phyloP scores from a whole-genome alignment of 2,888 invertebrate species.

The Drosophila mettleri region DNA sequence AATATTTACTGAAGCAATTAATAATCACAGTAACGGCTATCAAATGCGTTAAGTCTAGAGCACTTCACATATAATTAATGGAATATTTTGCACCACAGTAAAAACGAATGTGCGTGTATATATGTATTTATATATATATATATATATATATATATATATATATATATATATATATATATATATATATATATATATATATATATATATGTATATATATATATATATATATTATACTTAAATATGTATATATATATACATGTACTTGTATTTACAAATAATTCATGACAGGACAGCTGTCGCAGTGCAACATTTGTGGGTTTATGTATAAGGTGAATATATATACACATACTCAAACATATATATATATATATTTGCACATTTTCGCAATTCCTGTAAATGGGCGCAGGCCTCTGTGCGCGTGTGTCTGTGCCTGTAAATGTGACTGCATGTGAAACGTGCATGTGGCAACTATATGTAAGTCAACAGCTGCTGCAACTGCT shows the following conservation, averaged over 20 bases:
- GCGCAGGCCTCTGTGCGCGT: not conserved
- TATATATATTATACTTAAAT: not conserved
- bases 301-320: not conserved
- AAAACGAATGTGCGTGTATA: conserved; percentile 14
- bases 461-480: conserved; percentile 28
- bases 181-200: not conserved
- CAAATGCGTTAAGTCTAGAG: conserved; percentile 5
- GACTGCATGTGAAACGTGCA: conserved; percentile 20
- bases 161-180: conserved; percentile 2
- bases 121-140: not conserved
- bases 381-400: conserved; percentile 1
- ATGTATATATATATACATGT: too few relatives aligned
- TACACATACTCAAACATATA: not conserved
- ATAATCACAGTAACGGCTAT: too few relatives aligned
- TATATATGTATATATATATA: not conserved
- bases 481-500: conserved; percentile 14
- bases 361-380: not conserved
- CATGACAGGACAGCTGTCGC: conserved; percentile 1
- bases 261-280: not conserved
- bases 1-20: not conserved
- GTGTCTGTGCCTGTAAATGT: not conserved
- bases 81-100: conserved; percentile 29
- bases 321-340: too few relatives aligned
- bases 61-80: conserved; percentile 29
- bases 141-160: not conserved